Evolutionary conservation across 2,797 vertebrate genomes (phyloP).

Genomic region (Oryzias dopingdopingensis): DNA sequence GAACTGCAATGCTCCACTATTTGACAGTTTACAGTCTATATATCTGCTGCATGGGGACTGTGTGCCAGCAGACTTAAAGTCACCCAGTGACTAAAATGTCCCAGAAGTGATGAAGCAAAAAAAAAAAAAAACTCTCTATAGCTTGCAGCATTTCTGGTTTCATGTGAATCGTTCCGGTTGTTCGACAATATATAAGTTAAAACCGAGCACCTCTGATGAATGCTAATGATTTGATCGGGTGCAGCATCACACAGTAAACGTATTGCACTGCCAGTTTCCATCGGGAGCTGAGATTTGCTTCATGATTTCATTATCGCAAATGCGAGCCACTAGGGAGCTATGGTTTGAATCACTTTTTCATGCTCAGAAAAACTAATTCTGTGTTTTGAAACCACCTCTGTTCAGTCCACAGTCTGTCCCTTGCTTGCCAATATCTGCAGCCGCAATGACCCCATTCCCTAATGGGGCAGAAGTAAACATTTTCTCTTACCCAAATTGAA

Average conservation of each 20-base stretch:
- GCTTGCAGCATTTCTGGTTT: neutral
- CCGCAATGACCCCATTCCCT: constrained; percentile 25
- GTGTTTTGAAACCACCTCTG: constrained; percentile 8
- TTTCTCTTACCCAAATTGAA: constrained; percentile 22
- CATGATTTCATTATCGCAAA: constrained; percentile 21
- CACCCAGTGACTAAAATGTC: constrained; percentile 14
- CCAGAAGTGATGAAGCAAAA: constrained; percentile 1
- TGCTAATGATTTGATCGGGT: constrained; percentile 2
- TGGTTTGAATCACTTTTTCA: constrained; percentile 2
- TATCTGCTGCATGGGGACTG: constrained; percentile 1
- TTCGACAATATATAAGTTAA: constrained; percentile 2
- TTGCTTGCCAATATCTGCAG: constrained; percentile 14
- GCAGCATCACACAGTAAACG: constrained; percentile 6
- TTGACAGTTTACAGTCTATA: constrained; percentile 10
- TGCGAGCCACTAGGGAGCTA: constrained; percentile 10
- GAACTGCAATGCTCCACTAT: constrained; percentile 16
- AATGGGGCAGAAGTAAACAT: constrained; percentile 13
- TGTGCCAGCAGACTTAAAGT: constrained; percentile 15
- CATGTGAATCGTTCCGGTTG: neutral
- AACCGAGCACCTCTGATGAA: constrained; percentile 9
- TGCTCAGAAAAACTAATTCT: constrained; percentile 7
- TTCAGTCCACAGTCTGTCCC: constrained; percentile 6
- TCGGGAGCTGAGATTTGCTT: constrained; percentile 7
- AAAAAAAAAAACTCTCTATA: neutral
- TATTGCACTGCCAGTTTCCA: constrained; percentile 4